Conservation (phyloP, 2,113 vertebrate genomes). For the Corythornis cristatus region DNA sequence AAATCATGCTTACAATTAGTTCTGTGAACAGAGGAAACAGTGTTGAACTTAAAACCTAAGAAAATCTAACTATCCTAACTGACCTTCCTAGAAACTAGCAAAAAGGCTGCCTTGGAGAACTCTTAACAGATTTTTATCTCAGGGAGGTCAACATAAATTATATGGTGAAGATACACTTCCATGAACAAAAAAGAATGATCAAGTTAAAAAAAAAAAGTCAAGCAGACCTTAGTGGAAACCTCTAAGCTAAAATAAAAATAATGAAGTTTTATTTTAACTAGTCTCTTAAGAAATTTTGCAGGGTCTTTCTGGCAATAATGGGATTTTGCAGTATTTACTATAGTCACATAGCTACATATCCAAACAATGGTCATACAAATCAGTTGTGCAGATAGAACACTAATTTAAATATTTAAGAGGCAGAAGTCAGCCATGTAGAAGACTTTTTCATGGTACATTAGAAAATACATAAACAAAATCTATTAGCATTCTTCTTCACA, state of each 20-base stretch:
- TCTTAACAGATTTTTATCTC: neutral
- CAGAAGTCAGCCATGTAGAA: constrained; percentile 47
- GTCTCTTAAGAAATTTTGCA: neutral
- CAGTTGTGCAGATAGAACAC: neutral
- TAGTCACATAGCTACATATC: neutral
- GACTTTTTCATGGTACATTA: constrained; percentile 46
- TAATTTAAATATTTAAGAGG: constrained; percentile 58
- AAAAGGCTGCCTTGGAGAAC: neutral
- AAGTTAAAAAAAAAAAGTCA: neutral
- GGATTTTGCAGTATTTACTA: neutral
- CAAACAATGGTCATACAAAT: neutral
- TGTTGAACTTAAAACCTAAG: neutral
- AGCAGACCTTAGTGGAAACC: neutral
- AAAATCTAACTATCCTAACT: neutral
- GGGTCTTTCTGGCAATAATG: neutral
- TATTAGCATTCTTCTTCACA: constrained; percentile 66
- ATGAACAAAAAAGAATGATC: neutral
- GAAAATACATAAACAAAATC: constrained; percentile 40
- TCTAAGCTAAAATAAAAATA: neutral
- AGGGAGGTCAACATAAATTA: neutral
- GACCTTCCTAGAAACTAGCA: neutral
- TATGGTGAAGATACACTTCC: neutral
- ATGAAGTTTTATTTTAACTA: neutral
- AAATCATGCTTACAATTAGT: neutral
- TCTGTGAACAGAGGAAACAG: neutral